phyloP scores from a whole-genome alignment of 2,888 invertebrate genomes.

The Apomyelois bistriatella region DNA sequence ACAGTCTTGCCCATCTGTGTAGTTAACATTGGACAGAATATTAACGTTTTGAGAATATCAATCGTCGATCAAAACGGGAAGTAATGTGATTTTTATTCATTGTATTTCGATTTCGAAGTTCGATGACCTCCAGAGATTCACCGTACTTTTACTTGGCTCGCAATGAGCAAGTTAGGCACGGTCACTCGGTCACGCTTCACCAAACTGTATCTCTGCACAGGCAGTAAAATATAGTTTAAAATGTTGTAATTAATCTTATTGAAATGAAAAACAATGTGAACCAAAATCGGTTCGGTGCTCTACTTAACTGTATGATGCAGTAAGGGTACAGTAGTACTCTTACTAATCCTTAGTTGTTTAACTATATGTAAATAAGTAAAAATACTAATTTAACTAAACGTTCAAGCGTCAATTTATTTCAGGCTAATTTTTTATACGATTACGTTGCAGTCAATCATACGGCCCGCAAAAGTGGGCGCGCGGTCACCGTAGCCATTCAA shows the following conservation, averaged over 20 bases:
- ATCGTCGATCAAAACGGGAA: not conserved
- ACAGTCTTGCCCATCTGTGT: not conserved
- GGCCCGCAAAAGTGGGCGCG: no score
- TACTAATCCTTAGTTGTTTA: no score
- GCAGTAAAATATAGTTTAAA: not conserved
- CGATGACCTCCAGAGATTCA: constrained; percentile 1
- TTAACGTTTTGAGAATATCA: not conserved
- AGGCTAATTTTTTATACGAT: no score
- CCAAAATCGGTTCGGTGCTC: no score
- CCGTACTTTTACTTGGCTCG: constrained; percentile 5
- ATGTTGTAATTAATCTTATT: not conserved
- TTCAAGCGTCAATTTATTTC: no score
- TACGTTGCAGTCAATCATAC: no score
- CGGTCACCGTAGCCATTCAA: no score
- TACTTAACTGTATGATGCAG: no score
- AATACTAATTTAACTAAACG: no score
- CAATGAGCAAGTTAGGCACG: constrained; percentile 10
- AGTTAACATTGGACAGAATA: constrained; percentile 1
- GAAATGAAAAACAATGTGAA: not conserved
- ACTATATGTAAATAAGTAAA: no score
- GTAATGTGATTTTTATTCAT: not conserved
- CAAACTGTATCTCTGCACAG: constrained; percentile 2
- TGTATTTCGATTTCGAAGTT: not conserved
- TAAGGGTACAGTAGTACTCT: no score
- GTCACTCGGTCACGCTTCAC: constrained; percentile 5